Evolutionary conservation across 2,888 invertebrate species (phyloP), one percentile per base, ranked within the genome.

Genomic region (Drosophila stalkeri): DNA sequence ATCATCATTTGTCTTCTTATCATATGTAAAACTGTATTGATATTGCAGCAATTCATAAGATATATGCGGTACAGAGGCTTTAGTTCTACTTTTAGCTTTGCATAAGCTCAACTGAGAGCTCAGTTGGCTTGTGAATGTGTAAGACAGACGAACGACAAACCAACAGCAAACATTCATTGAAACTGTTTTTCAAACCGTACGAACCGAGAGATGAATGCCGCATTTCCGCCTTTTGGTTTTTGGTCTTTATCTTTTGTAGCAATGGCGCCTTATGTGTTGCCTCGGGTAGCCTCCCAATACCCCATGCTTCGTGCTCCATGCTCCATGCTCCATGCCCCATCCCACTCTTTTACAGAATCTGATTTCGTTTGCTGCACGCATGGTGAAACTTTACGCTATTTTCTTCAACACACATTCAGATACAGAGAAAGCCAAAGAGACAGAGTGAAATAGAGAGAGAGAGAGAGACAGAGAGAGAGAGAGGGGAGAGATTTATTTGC

Each of bases 401-500:
- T 51, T 64, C 47, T 47, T 18, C 39, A 44, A 14, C 37, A 41
- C 31, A 77, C 66, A 76, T 73, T 61, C 16, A 11, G 3, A n/a
- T 8, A 31, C 1, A n/a, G n/a, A 2, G 16, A 49, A 3, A n/a
- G 12, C 5, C 0, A 49, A 63, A 44, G 18, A 44, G 6, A 44
- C 2, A 20, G 14, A 14, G 8, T 23, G 23, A 73, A 6, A 44
- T 12, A 44, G 6, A 44, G 2, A 14, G 14, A 23, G 3, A 23
- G 23, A n/a, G n/a, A 2, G 16, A 49, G 0, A 33, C 6, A n/a
- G 6, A 49, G 63, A 20, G 18, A 44, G 5, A 44, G 2, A 20
- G 12, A 20, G 7, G 12, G 14, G 7, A 46, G 12, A 75, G 74
- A 84, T 81, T 89, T 89, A 86, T 89, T 83, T 83, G 76, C 69